These are phyloP conservation scores for Harpagoxenus sublaevis DNA, from an alignment of 2,888 invertebrate species.

Conservation along the genomic window DNA sequence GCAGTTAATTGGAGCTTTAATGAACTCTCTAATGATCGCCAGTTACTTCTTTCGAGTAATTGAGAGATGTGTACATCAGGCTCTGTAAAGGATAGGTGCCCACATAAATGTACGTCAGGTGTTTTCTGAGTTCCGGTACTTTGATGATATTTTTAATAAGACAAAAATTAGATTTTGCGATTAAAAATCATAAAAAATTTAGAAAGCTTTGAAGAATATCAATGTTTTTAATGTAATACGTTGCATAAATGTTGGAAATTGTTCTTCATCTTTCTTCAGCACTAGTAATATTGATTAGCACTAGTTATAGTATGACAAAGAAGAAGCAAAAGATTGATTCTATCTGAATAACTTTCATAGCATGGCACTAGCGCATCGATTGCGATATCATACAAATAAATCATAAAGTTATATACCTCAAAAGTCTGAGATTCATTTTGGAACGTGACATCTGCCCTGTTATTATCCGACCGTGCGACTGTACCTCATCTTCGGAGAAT, in stretches of 20 bases:
- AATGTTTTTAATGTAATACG: background rate
- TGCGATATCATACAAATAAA: conserved; percentile 1
- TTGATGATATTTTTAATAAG: background rate
- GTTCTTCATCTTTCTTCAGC: background rate
- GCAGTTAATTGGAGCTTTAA: conserved; percentile 43
- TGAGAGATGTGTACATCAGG: background rate
- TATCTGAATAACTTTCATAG: background rate
- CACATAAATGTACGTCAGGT: background rate
- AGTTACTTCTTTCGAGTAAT: conserved; percentile 10
- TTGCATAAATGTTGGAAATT: background rate
- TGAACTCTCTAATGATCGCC: conserved; percentile 36
- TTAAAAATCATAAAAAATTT: background rate
- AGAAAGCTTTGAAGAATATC: background rate
- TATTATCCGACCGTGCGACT: conserved; percentile 23
- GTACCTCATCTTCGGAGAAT: conserved; percentile 45
- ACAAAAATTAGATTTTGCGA: background rate
- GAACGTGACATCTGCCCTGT: conserved; percentile 32
- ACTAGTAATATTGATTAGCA: background rate
- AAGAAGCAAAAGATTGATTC: background rate
- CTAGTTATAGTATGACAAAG: background rate
- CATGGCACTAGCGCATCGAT: background rate
- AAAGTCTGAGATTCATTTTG: conserved; percentile 27
- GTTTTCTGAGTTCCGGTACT: background rate
- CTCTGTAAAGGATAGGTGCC: background rate
- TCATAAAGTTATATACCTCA: background rate